These are phyloP conservation scores for Elaphurus davidianus DNA, from an alignment of 2,113 vertebrate genomes.

Conservation along the genomic window DNA sequence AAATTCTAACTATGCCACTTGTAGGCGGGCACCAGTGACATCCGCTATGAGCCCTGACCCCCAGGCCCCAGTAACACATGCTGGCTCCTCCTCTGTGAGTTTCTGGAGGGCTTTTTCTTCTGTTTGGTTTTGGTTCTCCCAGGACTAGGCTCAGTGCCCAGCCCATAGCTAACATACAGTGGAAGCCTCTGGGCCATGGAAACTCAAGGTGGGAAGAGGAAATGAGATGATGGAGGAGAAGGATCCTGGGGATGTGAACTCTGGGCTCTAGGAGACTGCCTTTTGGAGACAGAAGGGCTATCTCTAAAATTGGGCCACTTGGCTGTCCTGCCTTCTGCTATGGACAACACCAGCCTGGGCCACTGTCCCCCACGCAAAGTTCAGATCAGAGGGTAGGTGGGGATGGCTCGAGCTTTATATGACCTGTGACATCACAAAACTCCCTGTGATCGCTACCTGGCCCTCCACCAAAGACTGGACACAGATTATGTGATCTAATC, in stretches of 20 bases:
- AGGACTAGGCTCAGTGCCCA: background rate
- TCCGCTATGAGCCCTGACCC: background rate
- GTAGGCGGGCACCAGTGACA: background rate
- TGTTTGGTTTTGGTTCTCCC: no score
- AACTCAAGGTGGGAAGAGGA: background rate
- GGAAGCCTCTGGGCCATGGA: background rate
- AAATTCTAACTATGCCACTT: background rate
- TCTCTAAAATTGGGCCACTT: background rate
- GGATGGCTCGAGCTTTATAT: background rate
- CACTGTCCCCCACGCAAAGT: background rate
- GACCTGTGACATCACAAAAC: background rate
- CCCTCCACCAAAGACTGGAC: background rate
- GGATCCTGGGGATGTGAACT: background rate
- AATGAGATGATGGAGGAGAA: background rate
- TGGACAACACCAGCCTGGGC: fast-evolving
- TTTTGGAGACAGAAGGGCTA: background rate
- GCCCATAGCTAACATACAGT: fast-evolving
- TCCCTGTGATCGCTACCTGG: fast-evolving
- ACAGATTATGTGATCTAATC: background rate
- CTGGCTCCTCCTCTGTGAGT: background rate
- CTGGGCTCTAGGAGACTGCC: background rate
- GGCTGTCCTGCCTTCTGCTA: background rate
- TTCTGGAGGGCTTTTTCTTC: background rate
- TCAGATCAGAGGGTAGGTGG: no score
- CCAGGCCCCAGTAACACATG: fast-evolving